A percentile compares a stretch with the other conserved stretches of the same genome.
Evolutionary conservation across 2,888 invertebrate genomes (phyloP).

Genomic region (Bembecia ichneumoniformis): DNA sequence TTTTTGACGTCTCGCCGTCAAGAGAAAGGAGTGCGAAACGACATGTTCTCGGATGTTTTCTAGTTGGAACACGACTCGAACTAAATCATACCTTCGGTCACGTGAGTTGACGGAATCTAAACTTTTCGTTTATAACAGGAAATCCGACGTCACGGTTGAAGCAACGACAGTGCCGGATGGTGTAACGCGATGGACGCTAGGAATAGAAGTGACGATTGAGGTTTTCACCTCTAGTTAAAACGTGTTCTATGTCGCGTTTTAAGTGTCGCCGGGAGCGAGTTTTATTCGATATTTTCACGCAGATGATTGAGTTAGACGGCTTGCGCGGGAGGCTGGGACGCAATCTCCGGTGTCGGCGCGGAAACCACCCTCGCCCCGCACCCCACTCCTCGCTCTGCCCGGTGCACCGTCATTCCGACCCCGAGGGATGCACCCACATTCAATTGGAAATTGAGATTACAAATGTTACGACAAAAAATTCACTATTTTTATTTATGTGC

Average conservation of each 20-base stretch:
- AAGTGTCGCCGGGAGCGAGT: constrained; percentile 43
- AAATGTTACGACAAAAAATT: constrained; percentile 5
- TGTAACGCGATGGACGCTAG: constrained; percentile 14
- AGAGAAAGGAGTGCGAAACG: constrained; percentile 52
- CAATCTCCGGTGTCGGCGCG: constrained; percentile 61
- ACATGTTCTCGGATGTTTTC: constrained; percentile 36
- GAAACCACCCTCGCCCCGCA: constrained; percentile 22
- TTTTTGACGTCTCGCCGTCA: constrained; percentile 56
- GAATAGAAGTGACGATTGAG: constrained; percentile 24
- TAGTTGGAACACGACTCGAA: constrained; percentile 37
- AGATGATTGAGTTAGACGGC: constrained; percentile 63
- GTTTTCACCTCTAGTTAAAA: constrained; percentile 25
- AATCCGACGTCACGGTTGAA: constrained; percentile 31
- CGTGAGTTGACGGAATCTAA: constrained; percentile 37
- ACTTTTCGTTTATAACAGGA: constrained; percentile 37
- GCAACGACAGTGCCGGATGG: constrained; percentile 19
- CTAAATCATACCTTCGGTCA: constrained; percentile 24
- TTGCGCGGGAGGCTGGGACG: constrained; percentile 60
- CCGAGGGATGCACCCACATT: constrained; percentile 15
- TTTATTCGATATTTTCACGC: constrained; percentile 62
- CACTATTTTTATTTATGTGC: neutral
- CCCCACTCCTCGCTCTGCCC: constrained; percentile 11
- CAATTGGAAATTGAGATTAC: constrained; percentile 8
- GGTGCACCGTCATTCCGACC: constrained; percentile 24
- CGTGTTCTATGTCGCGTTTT: constrained; percentile 32